A percentile compares a stretch with the other conserved stretches of the same genome.
Conservation (phyloP, 2,888 invertebrate species). For the Polymixis lichenea region DNA sequence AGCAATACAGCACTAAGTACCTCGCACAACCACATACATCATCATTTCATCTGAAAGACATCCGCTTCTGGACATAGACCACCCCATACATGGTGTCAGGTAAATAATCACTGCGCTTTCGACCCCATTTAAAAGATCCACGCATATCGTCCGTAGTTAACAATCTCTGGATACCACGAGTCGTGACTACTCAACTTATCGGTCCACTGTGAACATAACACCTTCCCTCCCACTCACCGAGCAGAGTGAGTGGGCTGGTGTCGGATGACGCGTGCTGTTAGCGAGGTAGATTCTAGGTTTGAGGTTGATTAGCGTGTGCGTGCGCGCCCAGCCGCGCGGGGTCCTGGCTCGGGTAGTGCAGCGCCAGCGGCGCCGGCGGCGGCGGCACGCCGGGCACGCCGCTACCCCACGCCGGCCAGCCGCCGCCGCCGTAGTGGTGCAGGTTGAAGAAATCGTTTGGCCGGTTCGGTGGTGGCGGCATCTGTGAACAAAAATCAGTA, state of each 20-base stretch:
- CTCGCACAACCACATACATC: not conserved
- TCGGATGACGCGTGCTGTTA: not conserved
- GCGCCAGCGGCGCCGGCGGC: constrained; percentile 90
- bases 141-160: not conserved
- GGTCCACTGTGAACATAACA: constrained; percentile 7
- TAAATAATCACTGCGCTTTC: not conserved
- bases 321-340: constrained; percentile 96
- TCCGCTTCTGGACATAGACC: no score
- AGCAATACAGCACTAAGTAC: not conserved
- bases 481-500: constrained; percentile 69
- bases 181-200: not conserved
- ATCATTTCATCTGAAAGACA: no score
- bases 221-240: constrained; percentile 6
- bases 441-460: constrained; percentile 92
- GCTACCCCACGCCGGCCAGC: constrained; percentile 74
- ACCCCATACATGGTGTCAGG: not conserved
- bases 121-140: not conserved
- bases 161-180: constrained; percentile 10
- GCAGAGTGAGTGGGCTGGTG: not conserved
- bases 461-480: constrained; percentile 87
- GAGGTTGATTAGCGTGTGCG: constrained; percentile 84
- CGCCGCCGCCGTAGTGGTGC: constrained; percentile 84
- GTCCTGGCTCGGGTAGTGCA: constrained; percentile 99
- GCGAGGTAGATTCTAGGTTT: constrained; percentile 72
- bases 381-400: constrained; percentile 68